Evolutionary conservation across 23 tunicate genomes (phyloP), one percentile per base, ranked within the genome.

Genomic region (Diplosoma virens): DNA sequence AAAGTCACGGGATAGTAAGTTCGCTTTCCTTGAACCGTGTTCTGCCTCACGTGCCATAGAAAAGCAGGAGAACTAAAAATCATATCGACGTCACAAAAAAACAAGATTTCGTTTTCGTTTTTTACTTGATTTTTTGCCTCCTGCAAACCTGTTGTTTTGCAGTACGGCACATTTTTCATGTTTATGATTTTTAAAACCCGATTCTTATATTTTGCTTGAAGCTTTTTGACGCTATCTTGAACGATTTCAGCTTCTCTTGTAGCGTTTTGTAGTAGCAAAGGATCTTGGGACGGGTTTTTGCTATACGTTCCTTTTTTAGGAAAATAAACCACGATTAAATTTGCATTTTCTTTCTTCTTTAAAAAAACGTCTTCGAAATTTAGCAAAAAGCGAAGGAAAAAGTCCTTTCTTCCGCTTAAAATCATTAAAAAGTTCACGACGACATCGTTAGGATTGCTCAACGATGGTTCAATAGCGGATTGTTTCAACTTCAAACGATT

Each of bases 21-120:
- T 45, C 65, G 82, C 63, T 67, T 66, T 0, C 81, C 79, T 58
- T 59, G 85, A 1, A 90, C 66, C 3, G 90, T 90, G 79, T 83
- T 90, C 28, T 82, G 30, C 0, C 97, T n/a, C n/a, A n/a, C n/a
- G n/a, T n/a, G n/a, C n/a, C n/a, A n/a, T n/a, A n/a, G n/a, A n/a
- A n/a, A n/a, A n/a, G n/a, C 52, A 9, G 52, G 16, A 11, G 52
- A 45, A 45, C 14, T 36, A 33, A 92, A 92, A 21, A 85, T 84
- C 27, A 92, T 37, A 35, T 92, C 97, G 31, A 92, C 87, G 80
- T 92, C 97, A 69, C 97, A 85, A 60, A 92, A 92, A 59, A 92
- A 92, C 7, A 92, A 17, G 25, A 92, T 80, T 71, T 85, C 87
- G 36, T 92, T 79, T 33, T n/a, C 59, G 34, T 32, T 23, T 18